A percentile compares a stretch with the other conserved stretches of the same genome.
Conservation (phyloP, 2,888 invertebrate genomes). For the Ectobius pallidus region DNA sequence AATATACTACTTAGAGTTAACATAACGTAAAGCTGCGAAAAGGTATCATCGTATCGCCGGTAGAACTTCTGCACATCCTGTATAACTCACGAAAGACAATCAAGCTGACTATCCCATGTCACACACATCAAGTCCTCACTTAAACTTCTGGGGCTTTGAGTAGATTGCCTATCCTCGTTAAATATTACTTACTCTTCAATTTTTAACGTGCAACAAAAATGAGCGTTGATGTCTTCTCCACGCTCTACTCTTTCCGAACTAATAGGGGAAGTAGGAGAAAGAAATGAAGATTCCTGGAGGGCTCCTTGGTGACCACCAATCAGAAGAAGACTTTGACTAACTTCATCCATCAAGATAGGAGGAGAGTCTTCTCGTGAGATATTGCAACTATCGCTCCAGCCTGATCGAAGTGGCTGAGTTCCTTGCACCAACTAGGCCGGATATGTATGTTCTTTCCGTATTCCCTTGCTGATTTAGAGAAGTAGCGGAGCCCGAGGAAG, state of each 20-base stretch:
- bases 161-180: slow-evolving; percentile 35
- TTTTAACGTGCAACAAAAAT: slow-evolving; percentile 36
- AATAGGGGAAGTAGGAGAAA: no score
- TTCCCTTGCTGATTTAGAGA: no score
- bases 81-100: background rate
- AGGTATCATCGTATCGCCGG: no score
- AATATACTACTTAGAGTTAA: no score
- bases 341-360: slow-evolving; percentile 4
- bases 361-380: background rate
- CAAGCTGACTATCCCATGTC: background rate
- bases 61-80: no score
- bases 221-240: slow-evolving; percentile 35
- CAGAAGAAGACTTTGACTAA: slow-evolving; percentile 2
- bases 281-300: background rate
- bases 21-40: no score
- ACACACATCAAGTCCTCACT: background rate
- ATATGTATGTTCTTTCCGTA: no score
- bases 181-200: slow-evolving; percentile 36
- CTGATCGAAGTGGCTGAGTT: background rate
- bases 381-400: background rate
- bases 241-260: no score
- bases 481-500: no score
- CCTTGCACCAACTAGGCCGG: no score
- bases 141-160: background rate
- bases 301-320: slow-evolving; percentile 16